A percentile compares a stretch with the other conserved stretches of the same genome.
phyloP scores from a whole-genome alignment of 2,888 invertebrate species.

The Eumerus sabulonum region DNA sequence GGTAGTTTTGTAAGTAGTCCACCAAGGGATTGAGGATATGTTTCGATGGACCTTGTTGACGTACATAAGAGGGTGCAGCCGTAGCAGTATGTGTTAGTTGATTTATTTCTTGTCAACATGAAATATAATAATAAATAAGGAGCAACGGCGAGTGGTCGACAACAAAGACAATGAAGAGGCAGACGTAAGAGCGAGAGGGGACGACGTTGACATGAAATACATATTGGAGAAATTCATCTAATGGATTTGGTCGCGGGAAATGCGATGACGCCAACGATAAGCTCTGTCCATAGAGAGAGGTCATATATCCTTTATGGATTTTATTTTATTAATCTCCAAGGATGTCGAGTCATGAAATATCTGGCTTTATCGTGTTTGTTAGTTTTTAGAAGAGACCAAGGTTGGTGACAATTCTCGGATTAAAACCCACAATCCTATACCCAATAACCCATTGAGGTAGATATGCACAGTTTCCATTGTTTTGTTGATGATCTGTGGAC shows the following conservation, averaged over 20 bases:
- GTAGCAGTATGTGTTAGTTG: slow-evolving; percentile 52
- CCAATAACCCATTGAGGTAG: too few species aligned
- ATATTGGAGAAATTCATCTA: slow-evolving; percentile 64
- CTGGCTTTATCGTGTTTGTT: not conserved
- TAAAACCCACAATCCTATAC: too few species aligned
- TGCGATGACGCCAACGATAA: slow-evolving; percentile 45
- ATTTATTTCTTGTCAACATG: slow-evolving; percentile 69
- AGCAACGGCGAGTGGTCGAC: slow-evolving; percentile 25
- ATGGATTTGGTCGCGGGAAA: slow-evolving; percentile 38
- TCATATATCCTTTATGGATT: slow-evolving; percentile 31
- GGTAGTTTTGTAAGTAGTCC: not conserved
- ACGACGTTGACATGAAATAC: slow-evolving; percentile 48
- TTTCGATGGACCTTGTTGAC: slow-evolving; percentile 68
- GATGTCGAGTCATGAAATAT: slow-evolving; percentile 27
- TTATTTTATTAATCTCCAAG: slow-evolving; percentile 49
- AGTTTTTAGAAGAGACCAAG: too few species aligned
- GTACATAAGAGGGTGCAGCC: slow-evolving; percentile 66
- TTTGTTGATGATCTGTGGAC: too few species aligned
- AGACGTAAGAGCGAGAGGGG: slow-evolving; percentile 6
- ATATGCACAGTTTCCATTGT: too few species aligned
- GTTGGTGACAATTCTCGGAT: too few species aligned
- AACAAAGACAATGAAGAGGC: slow-evolving; percentile 8
- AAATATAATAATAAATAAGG: slow-evolving; percentile 69
- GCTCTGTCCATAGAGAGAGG: slow-evolving; percentile 28
- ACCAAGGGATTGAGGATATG: slow-evolving; percentile 8